A percentile compares a stretch with the other conserved stretches of the same genome.
phyloP scores from a whole-genome alignment of 1,140 invertebrate species.

The Zaprionus inermis region DNA sequence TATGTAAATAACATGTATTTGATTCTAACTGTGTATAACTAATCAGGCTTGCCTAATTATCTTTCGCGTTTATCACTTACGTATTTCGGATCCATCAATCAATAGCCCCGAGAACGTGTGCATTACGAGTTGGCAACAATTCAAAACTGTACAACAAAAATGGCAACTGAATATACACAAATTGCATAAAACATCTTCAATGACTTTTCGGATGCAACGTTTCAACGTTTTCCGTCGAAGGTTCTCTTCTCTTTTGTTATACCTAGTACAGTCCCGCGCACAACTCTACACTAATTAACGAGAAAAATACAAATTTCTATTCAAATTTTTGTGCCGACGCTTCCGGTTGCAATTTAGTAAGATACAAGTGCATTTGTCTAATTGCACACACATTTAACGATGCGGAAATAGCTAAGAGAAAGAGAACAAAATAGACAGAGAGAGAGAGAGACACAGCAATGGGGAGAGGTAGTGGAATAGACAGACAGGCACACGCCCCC shows the following conservation, averaged over 20 bases:
- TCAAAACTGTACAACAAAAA: constrained; percentile 29
- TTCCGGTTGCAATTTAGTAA: constrained; percentile 51
- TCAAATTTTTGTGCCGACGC: constrained; percentile 21
- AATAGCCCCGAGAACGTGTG: constrained; percentile 11
- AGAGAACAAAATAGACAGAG: constrained; percentile 1
- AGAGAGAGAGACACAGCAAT: not conserved
- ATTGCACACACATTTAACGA: constrained; percentile 65
- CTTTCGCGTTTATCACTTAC: constrained; percentile 4
- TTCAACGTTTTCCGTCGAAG: constrained; percentile 25
- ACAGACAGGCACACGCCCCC: constrained; percentile 28
- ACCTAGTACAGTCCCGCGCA: not conserved
- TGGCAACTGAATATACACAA: no score
- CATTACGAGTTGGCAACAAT: constrained; percentile 36
- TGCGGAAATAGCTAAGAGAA: constrained; percentile 48
- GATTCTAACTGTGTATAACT: not conserved
- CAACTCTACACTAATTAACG: constrained; percentile 35
- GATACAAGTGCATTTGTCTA: constrained; percentile 60
- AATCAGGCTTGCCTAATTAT: not conserved
- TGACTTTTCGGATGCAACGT: constrained; percentile 32
- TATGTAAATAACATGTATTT: no score
- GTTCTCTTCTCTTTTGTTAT: constrained; percentile 14
- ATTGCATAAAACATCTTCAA: constrained; percentile 46
- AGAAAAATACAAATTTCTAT: constrained; percentile 25
- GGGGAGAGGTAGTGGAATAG: not conserved
- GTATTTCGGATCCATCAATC: constrained; percentile 12